These are phyloP conservation scores for Toxostoma redivivum DNA, from an alignment of 2,113 vertebrate genomes.

Conservation along the genomic window DNA sequence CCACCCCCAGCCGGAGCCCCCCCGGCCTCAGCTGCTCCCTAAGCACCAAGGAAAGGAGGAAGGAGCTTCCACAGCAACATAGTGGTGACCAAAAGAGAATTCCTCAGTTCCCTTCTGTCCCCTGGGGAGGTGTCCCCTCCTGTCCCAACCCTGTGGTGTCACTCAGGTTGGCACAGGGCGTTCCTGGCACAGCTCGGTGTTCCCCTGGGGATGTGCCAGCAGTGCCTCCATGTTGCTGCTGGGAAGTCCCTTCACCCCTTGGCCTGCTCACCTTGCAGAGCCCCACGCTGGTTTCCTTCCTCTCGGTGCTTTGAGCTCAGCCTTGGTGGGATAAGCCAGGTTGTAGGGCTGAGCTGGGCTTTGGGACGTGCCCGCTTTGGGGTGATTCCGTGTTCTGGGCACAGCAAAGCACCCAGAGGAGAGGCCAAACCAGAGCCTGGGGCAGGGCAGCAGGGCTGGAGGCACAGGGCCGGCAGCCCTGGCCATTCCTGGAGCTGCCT, in stretches of 20 bases:
- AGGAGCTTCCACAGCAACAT: slow-evolving; percentile 27
- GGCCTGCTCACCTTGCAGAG: not conserved
- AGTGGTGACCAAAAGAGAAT: slow-evolving; percentile 44
- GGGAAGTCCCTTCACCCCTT: not conserved
- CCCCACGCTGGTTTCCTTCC: not conserved
- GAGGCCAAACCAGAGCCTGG: not conserved
- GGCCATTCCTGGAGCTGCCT: not conserved
- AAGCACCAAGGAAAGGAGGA: slow-evolving; percentile 1
- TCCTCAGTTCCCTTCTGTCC: slow-evolving; percentile 44
- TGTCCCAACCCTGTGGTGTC: too few species aligned
- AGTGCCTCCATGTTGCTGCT: not conserved
- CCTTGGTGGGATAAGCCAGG: not conserved
- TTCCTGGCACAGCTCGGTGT: too few species aligned
- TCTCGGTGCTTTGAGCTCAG: slow-evolving; percentile 26
- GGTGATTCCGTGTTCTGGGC: fast-evolving
- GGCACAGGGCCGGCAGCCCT: not conserved
- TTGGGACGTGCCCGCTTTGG: not conserved
- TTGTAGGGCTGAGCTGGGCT: not conserved
- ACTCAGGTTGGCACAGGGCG: too few species aligned
- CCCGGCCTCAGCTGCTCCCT: slow-evolving; percentile 73
- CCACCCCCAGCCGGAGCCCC: slow-evolving; percentile 76
- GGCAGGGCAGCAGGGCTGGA: not conserved
- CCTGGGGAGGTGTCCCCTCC: too few species aligned
- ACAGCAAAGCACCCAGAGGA: not conserved
- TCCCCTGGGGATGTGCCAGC: not conserved